Conservation (phyloP, 2,888 invertebrate genomes). For the Tinea trinotella region DNA sequence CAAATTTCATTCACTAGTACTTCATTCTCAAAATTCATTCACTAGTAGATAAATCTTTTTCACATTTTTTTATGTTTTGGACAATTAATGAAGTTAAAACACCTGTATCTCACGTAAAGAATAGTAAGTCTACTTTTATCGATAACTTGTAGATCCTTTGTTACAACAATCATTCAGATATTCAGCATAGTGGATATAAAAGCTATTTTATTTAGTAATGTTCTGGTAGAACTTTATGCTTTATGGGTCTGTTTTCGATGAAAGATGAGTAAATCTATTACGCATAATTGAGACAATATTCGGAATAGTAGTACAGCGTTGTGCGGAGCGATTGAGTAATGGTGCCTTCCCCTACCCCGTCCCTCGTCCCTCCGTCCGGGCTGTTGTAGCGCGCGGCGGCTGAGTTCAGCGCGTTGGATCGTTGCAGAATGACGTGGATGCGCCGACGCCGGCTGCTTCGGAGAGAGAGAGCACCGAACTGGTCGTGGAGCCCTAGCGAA, state of each 20-base stretch:
- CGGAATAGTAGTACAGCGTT: constrained; percentile 31
- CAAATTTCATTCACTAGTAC: too few species aligned
- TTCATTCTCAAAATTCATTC: too few species aligned
- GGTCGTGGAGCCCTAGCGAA: constrained; percentile 13
- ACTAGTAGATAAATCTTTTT: background rate
- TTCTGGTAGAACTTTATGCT: too few species aligned
- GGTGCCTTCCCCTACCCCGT: constrained; percentile 33
- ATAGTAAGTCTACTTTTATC: too few species aligned
- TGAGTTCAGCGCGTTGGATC: constrained; percentile 64
- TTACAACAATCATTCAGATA: too few species aligned
- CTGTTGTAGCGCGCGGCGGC: constrained; percentile 51
- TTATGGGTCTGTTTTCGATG: too few species aligned
- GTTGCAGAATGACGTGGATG: constrained; percentile 71
- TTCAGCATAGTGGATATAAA: too few species aligned
- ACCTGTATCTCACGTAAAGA: too few species aligned
- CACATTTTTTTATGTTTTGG: background rate
- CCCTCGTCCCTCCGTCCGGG: constrained; percentile 24
- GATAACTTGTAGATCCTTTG: too few species aligned
- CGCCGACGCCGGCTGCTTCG: constrained; percentile 59
- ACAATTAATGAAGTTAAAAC: background rate
- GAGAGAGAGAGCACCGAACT: constrained; percentile 30
- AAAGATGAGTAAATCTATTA: too few species aligned
- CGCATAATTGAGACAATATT: constrained; percentile 1
- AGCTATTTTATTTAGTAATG: too few species aligned
- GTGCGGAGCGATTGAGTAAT: constrained; percentile 54